Conservation (phyloP, 2,888 invertebrate species). For the Pandemis corylana region DNA sequence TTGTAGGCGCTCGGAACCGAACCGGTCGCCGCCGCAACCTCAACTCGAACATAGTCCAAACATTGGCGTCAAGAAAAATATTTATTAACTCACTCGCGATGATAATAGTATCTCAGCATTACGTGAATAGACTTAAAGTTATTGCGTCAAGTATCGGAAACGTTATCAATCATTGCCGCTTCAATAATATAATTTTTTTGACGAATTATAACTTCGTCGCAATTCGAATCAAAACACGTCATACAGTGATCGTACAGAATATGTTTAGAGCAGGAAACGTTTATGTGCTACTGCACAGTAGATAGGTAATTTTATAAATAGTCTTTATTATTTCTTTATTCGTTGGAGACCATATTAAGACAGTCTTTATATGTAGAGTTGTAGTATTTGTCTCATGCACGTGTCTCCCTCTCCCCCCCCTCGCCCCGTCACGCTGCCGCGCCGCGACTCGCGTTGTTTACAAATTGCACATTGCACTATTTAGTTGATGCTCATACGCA, state of each 20-base stretch:
- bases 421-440: background rate
- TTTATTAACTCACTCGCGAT: background rate
- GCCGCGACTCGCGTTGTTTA: constrained; percentile 1
- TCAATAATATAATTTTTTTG: constrained; percentile 1
- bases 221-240: background rate
- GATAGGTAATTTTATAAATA: too few relatives aligned
- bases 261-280: background rate
- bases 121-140: constrained; percentile 2
- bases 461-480: background rate
- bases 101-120: constrained; percentile 4
- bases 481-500: background rate
- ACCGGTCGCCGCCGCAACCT: constrained; percentile 14
- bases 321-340: background rate
- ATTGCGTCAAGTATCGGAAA: constrained; percentile 5
- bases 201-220: background rate
- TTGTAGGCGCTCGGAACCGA: background rate
- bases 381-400: background rate
- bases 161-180: constrained; percentile 8
- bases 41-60: background rate
- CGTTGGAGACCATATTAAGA: background rate
- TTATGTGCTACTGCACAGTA: background rate
- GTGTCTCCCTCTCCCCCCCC: background rate
- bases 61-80: constrained; percentile 14
- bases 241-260: background rate
- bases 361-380: background rate